phyloP scores from a whole-genome alignment of 2,888 invertebrate genomes.

The Andrena minutula region DNA sequence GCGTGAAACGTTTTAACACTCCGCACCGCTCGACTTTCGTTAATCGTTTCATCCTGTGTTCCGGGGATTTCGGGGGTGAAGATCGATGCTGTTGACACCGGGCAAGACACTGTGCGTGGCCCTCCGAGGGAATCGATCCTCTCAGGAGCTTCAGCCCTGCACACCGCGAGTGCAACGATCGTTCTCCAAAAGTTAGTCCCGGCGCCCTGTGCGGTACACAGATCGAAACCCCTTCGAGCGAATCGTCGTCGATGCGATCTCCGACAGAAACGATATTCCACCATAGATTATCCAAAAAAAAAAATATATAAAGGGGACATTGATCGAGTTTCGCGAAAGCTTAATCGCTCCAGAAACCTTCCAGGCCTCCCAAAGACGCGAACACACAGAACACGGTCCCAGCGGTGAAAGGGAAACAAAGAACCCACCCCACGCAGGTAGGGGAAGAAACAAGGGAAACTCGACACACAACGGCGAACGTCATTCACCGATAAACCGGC shows the following conservation, averaged over 20 bases:
- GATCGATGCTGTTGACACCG: background rate
- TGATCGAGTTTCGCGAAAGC: too few species aligned
- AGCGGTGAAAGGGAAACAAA: background rate
- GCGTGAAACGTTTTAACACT: constrained; percentile 21
- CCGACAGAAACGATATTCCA: too few species aligned
- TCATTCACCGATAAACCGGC: constrained; percentile 1
- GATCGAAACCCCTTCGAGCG: background rate
- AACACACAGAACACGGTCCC: too few species aligned
- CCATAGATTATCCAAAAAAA: too few species aligned
- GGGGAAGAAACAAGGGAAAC: background rate
- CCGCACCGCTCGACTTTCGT: too few species aligned
- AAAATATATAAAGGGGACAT: too few species aligned
- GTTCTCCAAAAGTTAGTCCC: constrained; percentile 40
- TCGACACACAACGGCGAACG: background rate
- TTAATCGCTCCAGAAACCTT: too few species aligned
- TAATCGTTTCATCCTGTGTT: background rate
- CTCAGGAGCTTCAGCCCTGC: constrained; percentile 40
- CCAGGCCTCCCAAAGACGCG: too few species aligned
- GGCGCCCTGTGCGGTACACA: constrained; percentile 14
- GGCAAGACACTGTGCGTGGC: constrained; percentile 35
- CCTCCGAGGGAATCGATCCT: constrained; percentile 51
- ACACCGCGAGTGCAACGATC: constrained; percentile 28
- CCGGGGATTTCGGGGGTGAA: background rate
- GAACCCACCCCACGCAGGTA: background rate
- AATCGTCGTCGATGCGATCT: too few species aligned